A percentile compares a stretch with the other conserved stretches of the same genome.
These are phyloP conservation scores for Ganaspis brasiliensis DNA, from an alignment of 2,888 invertebrate species.

Conservation along the genomic window DNA sequence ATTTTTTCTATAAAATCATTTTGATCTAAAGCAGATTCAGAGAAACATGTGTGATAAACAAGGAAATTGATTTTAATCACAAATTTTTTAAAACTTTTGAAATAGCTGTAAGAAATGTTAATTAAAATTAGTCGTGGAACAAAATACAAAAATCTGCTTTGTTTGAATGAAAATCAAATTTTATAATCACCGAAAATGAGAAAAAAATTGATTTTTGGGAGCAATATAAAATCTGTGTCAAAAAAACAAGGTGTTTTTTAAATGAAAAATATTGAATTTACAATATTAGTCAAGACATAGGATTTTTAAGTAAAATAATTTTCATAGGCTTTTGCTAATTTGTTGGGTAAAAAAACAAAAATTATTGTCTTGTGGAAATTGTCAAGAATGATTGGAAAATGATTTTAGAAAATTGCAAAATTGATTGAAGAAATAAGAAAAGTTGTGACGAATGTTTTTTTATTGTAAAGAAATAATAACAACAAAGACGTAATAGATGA, in stretches of 20 bases:
- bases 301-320: constrained; percentile 48
- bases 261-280: too few relatives aligned
- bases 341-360: background rate
- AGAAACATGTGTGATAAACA: background rate
- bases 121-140: background rate
- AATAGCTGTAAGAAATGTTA: constrained; percentile 8
- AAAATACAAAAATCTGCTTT: constrained; percentile 18
- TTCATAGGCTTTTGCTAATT: constrained; percentile 6
- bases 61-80: constrained; percentile 18
- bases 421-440: constrained; percentile 53
- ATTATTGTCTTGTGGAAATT: background rate
- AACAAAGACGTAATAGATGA: constrained; percentile 54
- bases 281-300: constrained; percentile 29
- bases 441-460: constrained; percentile 63
- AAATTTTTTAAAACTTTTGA: constrained; percentile 12
- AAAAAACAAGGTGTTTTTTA: constrained; percentile 48
- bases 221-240: constrained; percentile 30
- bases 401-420: constrained; percentile 31
- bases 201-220: too few relatives aligned
- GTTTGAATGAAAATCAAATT: too few relatives aligned
- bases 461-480: constrained; percentile 64
- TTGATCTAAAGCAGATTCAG: too few relatives aligned
- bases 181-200: too few relatives aligned
- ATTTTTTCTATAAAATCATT: too few relatives aligned
- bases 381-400: constrained; percentile 6